Evolutionary conservation across 92 coral and sea anemone species (phyloP), one percentile per base, ranked within the genome.

Genomic region (Desmophyllum pertusum): DNA sequence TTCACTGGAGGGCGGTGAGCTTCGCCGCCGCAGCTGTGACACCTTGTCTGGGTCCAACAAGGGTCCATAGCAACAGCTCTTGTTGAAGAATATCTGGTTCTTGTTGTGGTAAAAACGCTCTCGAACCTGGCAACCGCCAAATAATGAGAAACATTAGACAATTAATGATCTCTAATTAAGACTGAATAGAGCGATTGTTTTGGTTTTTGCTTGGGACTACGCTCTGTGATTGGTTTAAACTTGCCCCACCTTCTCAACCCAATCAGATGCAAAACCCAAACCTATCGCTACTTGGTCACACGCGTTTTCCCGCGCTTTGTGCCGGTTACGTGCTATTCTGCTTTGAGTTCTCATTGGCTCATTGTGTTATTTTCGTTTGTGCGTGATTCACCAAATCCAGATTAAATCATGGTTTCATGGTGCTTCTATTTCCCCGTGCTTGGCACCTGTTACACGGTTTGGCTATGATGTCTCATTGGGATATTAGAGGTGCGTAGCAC

Each of bases 31-130:
- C n/a, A 96, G 76, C 55, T 90, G 94, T 77, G 90, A 84, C 52
- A 96, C 99, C 90, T 93, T 89, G 51, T 94, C 98, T 6, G 98
- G 98, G 87, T 96, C 93, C 73, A 96, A 66, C 87, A 96, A 75
- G 11, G 99, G 98, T 11, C 99, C 99, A 85, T 89, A 90, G 84
- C 99, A 96, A 72, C 99, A 96, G 70, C 97, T 90, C 87, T 96
- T 96, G 91, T 96, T 96, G 70, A 96, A 94, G 89, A 92, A 96
- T 19, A 96, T 96, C 88, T 94, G 99, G 82, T 96, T 96, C 86
- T 94, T 96, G 91, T 94, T 96, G 93, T 96, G 99, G 81, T 96
- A 96, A 81, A 96, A 96, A 27, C 99, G 89, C 80, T 96, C 99
- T 10, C 6, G 99, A 91, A 35, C 98, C 99, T 96, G 69, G 66